These are phyloP conservation scores for Gracilinanus agilis DNA, from an alignment of 2,113 vertebrate genomes.

Conservation along the genomic window DNA sequence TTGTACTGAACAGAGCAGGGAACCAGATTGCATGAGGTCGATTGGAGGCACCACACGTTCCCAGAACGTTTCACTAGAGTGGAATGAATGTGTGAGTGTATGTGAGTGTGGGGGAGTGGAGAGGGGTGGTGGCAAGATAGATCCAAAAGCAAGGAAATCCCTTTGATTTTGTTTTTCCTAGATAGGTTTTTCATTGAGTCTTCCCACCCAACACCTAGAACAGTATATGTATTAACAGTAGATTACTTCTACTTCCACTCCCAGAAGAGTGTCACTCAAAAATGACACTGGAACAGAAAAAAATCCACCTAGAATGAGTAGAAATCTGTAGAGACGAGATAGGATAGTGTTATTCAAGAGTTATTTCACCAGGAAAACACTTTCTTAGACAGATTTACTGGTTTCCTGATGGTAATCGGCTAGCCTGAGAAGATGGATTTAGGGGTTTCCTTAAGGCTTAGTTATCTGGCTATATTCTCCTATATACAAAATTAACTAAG, in stretches of 20 bases:
- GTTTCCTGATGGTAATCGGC: conserved; percentile 82
- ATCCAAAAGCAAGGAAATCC: conserved; percentile 77
- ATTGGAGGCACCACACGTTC: conserved; percentile 52
- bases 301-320: conserved; percentile 64
- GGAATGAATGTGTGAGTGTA: neutral
- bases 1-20: conserved; percentile 64
- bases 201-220: conserved; percentile 73
- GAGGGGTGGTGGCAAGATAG: conserved; percentile 54
- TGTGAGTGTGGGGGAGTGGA: conserved; percentile 2
- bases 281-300: conserved; percentile 66
- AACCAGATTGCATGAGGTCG: conserved; percentile 54
- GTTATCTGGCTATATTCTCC: conserved; percentile 53
- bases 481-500: neutral
- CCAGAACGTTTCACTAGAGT: conserved; percentile 37
- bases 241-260: conserved; percentile 63
- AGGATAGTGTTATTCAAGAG: conserved; percentile 70
- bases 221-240: conserved; percentile 57
- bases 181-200: conserved; percentile 64
- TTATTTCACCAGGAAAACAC: conserved; percentile 75
- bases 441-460: conserved; percentile 63
- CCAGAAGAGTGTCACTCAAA: conserved; percentile 77
- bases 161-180: conserved; percentile 69
- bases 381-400: conserved; percentile 74
- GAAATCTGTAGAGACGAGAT: conserved; percentile 67
- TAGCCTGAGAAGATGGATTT: conserved; percentile 66